Base-by-base conservation (phyloP, 2,888 invertebrate species). In the Idaea biselata region DNA sequence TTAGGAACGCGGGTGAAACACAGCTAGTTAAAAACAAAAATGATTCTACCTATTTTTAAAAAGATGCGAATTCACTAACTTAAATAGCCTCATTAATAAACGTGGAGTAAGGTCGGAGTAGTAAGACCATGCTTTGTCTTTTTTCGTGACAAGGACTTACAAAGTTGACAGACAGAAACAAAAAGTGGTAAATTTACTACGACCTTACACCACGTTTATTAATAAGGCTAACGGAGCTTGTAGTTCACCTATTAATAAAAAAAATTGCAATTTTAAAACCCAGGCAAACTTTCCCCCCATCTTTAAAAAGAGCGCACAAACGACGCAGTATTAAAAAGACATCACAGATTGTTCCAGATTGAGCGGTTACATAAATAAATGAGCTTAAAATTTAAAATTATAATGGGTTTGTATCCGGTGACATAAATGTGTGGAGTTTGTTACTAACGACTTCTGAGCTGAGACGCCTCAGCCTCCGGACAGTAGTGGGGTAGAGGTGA, bases 401-500 rank as follows among this genome's bases (percentile, higher is more conserved):
- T 92, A 92, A 92, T 92, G 84, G 91, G 89, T 85, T 89, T 90
- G 92, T 91, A 92, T 92, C 92, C 92, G 92, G 92, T 92, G 92
- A 92, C 92, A 91, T 86, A 92, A 92, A 92, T 92, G 92, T 92
- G 92, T 90, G 85, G 92, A 92, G 92, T 92, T 92, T 92, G 92
- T 91, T 92, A 88, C 92, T 92, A 92, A 92, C 92, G 92, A 92
- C 92, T 92, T 91, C 84, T 84, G 88, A 82, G 79, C 77, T 77
- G 88, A 87, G 88, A 85, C 82, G 86, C 83, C 81, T 85, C 77
- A 77, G 80, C 74, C 69, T 72, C 18, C 56, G 82, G 44, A 84
- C 79, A 84, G 65, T 32, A 69, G 69, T 64, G 70, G 66, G 5
- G 63, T 82, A 77, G 84, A 86, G 84, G 16, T 33, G 56, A 18